Conservation (phyloP, 2,888 invertebrate species). For the Iphiclides podalirius region DNA sequence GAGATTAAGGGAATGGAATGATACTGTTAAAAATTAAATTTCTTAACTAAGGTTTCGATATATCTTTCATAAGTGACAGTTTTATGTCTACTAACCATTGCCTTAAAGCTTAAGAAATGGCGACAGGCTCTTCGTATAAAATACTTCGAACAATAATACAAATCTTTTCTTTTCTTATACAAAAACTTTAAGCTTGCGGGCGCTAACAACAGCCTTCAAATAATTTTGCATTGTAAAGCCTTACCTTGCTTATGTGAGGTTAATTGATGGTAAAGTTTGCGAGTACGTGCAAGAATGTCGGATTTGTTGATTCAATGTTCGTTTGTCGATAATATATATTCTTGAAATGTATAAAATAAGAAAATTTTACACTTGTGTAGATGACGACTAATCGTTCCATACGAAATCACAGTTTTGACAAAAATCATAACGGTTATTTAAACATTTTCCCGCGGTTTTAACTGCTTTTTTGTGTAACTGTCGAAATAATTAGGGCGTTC, state of each 20-base stretch:
- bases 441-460: slow-evolving; percentile 14
- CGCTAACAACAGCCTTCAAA: not conserved
- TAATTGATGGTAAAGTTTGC: slow-evolving; percentile 60
- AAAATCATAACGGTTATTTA: slow-evolving; percentile 15
- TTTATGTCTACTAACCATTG: no score
- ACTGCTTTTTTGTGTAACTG: slow-evolving; percentile 17
- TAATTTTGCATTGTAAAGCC: not conserved
- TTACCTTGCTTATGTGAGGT: slow-evolving; percentile 31
- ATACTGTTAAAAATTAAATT: not conserved
- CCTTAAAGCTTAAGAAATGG: not conserved
- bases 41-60: not conserved
- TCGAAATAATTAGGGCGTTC: slow-evolving; percentile 13
- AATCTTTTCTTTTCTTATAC: not conserved
- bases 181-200: no score
- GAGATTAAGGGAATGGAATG: not conserved
- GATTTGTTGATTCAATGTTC: slow-evolving; percentile 61
- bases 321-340: slow-evolving; percentile 33
- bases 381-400: no score
- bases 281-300: slow-evolving; percentile 69
- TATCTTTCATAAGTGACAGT: not conserved
- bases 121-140: not conserved
- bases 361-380: no score
- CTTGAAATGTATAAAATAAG: no score
- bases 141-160: not conserved
- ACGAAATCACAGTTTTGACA: not conserved